Evolutionary conservation across 2,113 vertebrate genomes (phyloP).

Genomic region (Macrotus californicus): DNA sequence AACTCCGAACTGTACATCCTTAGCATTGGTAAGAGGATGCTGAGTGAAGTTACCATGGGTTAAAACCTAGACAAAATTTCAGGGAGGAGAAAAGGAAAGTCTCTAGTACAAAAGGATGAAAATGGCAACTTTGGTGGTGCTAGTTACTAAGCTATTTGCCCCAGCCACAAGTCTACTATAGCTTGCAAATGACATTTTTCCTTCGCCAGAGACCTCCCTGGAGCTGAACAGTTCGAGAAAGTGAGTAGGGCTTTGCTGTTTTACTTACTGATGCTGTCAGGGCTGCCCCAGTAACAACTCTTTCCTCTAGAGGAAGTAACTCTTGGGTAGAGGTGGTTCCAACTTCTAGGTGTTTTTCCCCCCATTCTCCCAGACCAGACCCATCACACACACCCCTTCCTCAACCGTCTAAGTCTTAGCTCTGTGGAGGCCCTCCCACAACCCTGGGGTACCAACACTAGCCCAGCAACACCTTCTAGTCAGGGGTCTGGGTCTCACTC

Average conservation of each 20-base stretch:
- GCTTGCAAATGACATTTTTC: background rate
- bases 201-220: background rate
- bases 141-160: background rate
- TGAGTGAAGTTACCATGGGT: background rate
- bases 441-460: background rate
- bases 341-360: background rate
- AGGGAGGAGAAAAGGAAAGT: background rate
- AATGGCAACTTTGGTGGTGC: background rate
- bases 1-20: background rate
- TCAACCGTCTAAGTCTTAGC: background rate
- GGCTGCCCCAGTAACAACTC: background rate
- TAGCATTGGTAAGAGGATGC: background rate
- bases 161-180: background rate
- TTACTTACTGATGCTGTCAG: background rate
- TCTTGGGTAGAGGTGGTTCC: background rate
- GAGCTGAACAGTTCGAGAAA: background rate
- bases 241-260: background rate
- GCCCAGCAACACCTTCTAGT: background rate
- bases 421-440: background rate
- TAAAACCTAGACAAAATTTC: background rate
- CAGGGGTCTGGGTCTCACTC: background rate
- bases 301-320: background rate
- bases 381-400: background rate
- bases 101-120: background rate
- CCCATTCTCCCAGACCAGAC: background rate